Conservation (phyloP, 2,113 vertebrate species). For the Acanthochromis polyacanthus region DNA sequence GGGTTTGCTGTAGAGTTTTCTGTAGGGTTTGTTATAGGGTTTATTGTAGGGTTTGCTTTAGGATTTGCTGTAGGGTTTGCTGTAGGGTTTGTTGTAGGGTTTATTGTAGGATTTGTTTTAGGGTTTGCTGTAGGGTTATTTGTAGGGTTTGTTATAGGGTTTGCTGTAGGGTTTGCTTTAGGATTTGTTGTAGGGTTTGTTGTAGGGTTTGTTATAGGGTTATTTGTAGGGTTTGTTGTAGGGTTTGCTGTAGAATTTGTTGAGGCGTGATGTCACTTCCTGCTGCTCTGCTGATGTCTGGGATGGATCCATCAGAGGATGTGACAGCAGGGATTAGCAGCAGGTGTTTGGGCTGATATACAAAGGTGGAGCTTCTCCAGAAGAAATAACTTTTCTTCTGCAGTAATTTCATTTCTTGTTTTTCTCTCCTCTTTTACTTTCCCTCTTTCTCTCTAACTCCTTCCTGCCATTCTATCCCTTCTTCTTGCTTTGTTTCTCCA, state of each 20-base stretch:
- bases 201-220: too few species aligned
- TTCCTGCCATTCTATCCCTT: not conserved
- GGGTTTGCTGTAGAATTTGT: constrained; percentile 39
- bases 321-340: constrained; percentile 52
- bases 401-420: not conserved
- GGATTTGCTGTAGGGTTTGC: too few species aligned
- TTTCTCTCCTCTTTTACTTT: not conserved
- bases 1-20: too few species aligned
- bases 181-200: too few species aligned
- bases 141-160: too few species aligned
- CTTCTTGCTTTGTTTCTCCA: not conserved
- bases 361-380: constrained; percentile 15
- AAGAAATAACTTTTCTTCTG: not conserved
- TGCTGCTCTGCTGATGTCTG: constrained; percentile 46
- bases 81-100: too few species aligned
- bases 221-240: too few species aligned
- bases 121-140: too few species aligned
- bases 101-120: too few species aligned
- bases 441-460: not conserved
- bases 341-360: constrained; percentile 54
- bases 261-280: constrained; percentile 19
- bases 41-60: too few species aligned
- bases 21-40: too few species aligned
- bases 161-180: too few species aligned
- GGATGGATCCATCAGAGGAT: constrained; percentile 51